A percentile compares a stretch with the other conserved stretches of the same genome.
These are phyloP conservation scores for Eubasilissa splendida DNA, from an alignment of 2,888 invertebrate genomes.

Conservation along the genomic window DNA sequence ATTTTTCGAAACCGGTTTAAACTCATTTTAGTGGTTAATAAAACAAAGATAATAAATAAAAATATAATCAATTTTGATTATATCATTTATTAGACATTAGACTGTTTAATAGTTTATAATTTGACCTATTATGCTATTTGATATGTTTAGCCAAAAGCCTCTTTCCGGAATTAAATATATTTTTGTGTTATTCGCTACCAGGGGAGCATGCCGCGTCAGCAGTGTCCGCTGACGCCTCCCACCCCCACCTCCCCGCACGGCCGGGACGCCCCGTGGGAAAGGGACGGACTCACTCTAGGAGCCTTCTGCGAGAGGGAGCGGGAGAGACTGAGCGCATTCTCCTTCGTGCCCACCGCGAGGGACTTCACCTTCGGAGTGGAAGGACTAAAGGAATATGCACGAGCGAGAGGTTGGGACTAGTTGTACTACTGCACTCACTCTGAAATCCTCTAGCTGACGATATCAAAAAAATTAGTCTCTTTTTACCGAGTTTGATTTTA, in stretches of 20 bases:
- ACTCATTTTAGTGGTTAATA: no score
- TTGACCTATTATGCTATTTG: no score
- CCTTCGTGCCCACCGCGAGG: slow-evolving; percentile 52
- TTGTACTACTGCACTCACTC: background rate
- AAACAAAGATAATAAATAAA: no score
- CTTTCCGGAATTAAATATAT: no score
- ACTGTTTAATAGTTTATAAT: no score
- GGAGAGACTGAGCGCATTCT: slow-evolving; percentile 54
- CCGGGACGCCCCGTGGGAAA: slow-evolving; percentile 41
- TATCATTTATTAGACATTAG: no score
- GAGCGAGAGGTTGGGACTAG: slow-evolving; percentile 66
- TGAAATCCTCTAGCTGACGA: background rate
- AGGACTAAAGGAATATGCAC: slow-evolving; percentile 69
- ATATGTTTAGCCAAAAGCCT: no score
- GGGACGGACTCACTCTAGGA: slow-evolving; percentile 42
- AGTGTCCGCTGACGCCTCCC: slow-evolving; percentile 52
- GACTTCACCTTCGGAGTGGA: slow-evolving; percentile 56
- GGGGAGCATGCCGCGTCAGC: slow-evolving; percentile 53
- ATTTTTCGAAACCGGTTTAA: no score
- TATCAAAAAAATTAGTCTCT: no score
- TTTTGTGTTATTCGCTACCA: slow-evolving; percentile 21
- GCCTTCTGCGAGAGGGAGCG: slow-evolving; percentile 52
- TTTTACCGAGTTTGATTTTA: no score
- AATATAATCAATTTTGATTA: no score
- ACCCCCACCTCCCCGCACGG: slow-evolving; percentile 46